Evolutionary conservation across 2,888 invertebrate genomes (phyloP).

Genomic region (Amblyteles armatorius): DNA sequence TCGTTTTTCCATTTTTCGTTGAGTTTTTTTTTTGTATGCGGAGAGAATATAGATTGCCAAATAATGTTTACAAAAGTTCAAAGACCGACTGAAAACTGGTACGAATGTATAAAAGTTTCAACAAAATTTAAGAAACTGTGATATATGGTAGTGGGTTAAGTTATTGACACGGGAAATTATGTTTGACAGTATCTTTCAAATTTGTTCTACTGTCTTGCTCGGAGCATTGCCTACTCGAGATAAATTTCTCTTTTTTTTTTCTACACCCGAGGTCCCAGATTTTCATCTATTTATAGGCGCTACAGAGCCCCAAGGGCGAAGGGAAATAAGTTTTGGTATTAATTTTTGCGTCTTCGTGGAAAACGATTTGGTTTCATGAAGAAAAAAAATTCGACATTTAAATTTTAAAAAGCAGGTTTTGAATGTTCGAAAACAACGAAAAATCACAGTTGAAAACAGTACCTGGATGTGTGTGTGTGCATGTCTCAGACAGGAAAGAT

Average conservation of each 20-base stretch:
- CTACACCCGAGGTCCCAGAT: background rate
- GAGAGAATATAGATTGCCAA: background rate
- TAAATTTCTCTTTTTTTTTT: background rate
- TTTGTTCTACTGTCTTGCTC: conserved; percentile 60
- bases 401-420: too few species aligned
- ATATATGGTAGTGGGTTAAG: conserved; percentile 66
- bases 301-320: background rate
- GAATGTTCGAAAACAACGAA: too few species aligned
- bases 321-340: background rate
- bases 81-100: background rate
- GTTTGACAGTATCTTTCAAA: conserved; percentile 60
- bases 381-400: too few species aligned
- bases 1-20: conserved; percentile 53
- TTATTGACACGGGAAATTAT: conserved; percentile 70
- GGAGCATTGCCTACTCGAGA: conserved; percentile 79
- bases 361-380: too few species aligned
- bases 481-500: too few species aligned
- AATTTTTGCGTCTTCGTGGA: background rate
- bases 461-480: too few species aligned
- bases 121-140: conserved; percentile 61
- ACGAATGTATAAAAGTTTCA: background rate
- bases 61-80: background rate
- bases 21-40: background rate
- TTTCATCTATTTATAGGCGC: conserved; percentile 19
- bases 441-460: too few species aligned